phyloP scores from a whole-genome alignment of 2,888 invertebrate species.

The Plagodis pulveraria region DNA sequence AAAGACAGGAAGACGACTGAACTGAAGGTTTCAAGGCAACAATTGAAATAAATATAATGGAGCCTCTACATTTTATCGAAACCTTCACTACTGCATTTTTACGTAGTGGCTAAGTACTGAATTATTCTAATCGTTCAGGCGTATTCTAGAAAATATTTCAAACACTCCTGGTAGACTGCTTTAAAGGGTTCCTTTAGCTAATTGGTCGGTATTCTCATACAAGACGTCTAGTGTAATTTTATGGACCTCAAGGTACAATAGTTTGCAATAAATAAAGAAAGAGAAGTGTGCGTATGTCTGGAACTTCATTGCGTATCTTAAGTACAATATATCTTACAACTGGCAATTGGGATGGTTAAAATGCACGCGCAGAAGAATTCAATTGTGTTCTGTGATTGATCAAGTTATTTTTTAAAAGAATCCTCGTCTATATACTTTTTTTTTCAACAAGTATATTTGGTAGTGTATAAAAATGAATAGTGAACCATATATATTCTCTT shows the following conservation, averaged over 20 bases:
- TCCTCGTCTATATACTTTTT: too few species aligned
- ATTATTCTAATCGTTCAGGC: slow-evolving; percentile 35
- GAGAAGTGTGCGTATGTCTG: slow-evolving; percentile 12
- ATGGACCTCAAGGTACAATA: slow-evolving; percentile 22
- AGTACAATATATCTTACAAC: neutral
- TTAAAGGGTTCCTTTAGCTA: slow-evolving; percentile 57
- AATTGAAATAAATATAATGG: neutral
- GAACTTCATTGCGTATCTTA: slow-evolving; percentile 5
- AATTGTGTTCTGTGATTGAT: neutral
- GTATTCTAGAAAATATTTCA: slow-evolving; percentile 53
- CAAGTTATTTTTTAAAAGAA: too few species aligned
- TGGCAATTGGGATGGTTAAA: slow-evolving; percentile 1
- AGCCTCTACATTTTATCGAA: neutral
- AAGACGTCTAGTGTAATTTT: slow-evolving; percentile 35
- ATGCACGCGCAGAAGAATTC: neutral
- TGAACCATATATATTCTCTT: too few species aligned
- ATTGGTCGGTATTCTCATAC: slow-evolving; percentile 49
- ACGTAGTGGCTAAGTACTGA: slow-evolving; percentile 12
- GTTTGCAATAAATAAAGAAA: slow-evolving; percentile 32
- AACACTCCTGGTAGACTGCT: slow-evolving; percentile 53
- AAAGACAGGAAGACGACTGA: too few species aligned
- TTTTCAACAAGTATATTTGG: too few species aligned
- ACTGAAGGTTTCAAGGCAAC: too few species aligned
- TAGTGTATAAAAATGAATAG: too few species aligned
- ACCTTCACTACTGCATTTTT: slow-evolving; percentile 6